These are phyloP conservation scores for Papilio xuthus DNA, from an alignment of 1,140 invertebrate genomes.

Conservation along the genomic window DNA sequence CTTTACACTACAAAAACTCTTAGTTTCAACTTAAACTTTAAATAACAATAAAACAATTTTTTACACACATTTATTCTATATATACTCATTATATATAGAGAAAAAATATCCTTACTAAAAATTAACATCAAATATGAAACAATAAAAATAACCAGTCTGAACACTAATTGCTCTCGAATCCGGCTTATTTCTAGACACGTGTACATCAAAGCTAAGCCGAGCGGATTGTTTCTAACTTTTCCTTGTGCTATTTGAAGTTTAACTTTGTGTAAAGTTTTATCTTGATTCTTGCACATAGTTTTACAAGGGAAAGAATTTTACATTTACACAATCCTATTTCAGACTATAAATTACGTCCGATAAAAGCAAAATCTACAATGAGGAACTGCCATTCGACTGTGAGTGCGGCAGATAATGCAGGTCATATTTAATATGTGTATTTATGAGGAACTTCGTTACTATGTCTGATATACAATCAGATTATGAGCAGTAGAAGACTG, in stretches of 20 bases:
- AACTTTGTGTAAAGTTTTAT: constrained; percentile 4
- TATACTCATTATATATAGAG: too few species aligned
- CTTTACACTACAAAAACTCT: neutral
- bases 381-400: neutral
- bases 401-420: neutral
- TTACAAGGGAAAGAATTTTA: neutral
- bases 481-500: neutral
- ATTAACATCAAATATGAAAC: neutral
- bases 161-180: neutral
- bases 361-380: neutral
- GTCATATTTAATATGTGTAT: neutral
- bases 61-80: too few species aligned
- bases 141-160: neutral
- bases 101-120: neutral
- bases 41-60: neutral
- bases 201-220: constrained; percentile 4
- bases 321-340: neutral
- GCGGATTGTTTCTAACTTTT: constrained; percentile 13
- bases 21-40: neutral
- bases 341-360: neutral
- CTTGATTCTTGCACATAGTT: neutral
- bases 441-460: neutral
- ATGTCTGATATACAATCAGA: neutral
- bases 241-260: neutral
- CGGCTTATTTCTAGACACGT: constrained; percentile 7